Conservation (phyloP, 1,140 invertebrate species). For the Ostrea denselamellosa region DNA sequence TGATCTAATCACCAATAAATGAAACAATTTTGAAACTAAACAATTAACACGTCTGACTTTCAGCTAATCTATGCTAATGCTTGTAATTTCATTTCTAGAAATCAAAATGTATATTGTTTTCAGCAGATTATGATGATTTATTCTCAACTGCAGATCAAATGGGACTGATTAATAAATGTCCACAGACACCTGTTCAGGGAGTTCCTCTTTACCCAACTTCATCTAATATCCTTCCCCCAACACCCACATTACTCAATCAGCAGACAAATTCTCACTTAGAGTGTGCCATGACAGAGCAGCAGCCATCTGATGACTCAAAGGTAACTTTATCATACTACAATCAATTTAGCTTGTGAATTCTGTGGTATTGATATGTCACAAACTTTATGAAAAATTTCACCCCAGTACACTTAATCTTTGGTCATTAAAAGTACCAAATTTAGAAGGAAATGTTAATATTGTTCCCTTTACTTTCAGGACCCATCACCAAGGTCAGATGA, state of each 20-base stretch:
- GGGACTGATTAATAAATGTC: slow-evolving; percentile 57
- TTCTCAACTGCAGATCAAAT: slow-evolving; percentile 58
- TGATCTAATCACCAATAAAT: too few relatives aligned
- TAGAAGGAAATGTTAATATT: not conserved
- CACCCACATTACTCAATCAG: slow-evolving; percentile 66
- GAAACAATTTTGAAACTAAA: too few relatives aligned
- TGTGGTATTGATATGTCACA: not conserved
- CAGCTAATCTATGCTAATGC: not conserved
- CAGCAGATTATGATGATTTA: not conserved
- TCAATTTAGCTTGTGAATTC: not conserved
- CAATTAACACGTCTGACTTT: not conserved
- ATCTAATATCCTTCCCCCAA: slow-evolving; percentile 64
- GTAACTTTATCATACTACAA: slow-evolving; percentile 27
- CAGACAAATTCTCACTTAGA: slow-evolving; percentile 56
- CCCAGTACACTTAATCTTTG: too few relatives aligned
- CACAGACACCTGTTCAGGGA: slow-evolving; percentile 61
- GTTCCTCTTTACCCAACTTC: slow-evolving; percentile 60
- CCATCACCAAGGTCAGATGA: slow-evolving; percentile 68
- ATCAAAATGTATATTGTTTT: not conserved
- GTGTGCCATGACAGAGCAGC: slow-evolving; percentile 49
- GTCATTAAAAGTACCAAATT: not conserved
- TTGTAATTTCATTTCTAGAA: not conserved
- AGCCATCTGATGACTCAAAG: slow-evolving; percentile 49
- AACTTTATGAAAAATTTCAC: too few relatives aligned
- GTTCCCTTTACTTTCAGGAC: slow-evolving; percentile 55